Conservation (phyloP, 37 sponge, comb jelly and placozoan genomes). For the Halisarca cf. caerulea region DNA sequence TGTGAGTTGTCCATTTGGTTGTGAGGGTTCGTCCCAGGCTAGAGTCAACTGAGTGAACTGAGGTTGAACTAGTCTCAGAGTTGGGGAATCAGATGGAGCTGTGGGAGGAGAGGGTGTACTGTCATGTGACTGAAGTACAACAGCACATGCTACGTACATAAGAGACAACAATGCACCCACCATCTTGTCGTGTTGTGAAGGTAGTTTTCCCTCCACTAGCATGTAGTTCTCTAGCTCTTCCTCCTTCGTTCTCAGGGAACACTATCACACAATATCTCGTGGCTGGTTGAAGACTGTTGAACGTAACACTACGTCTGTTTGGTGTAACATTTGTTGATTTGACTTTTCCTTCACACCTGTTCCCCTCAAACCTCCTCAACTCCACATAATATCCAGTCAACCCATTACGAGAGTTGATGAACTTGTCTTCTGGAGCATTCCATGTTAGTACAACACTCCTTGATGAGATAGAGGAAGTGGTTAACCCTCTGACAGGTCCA, state of each 20-base stretch:
- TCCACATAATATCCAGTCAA: neutral
- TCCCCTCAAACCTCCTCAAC: neutral
- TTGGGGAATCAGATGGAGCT: neutral
- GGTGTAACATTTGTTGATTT: neutral
- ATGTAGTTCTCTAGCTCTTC: neutral
- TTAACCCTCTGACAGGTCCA: neutral
- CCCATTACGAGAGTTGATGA: slow-evolving; percentile 1
- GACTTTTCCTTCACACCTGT: neutral
- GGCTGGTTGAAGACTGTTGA: neutral
- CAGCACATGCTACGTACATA: neutral
- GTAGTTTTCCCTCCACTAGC: neutral
- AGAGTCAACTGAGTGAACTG: neutral
- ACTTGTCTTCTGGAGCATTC: neutral
- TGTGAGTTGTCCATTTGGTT: neutral
- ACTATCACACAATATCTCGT: neutral
- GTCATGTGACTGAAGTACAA: too few relatives aligned
- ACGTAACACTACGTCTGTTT: neutral
- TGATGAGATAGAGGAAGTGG: neutral
- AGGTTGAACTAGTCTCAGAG: neutral
- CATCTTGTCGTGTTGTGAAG: neutral
- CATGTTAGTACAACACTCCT: neutral
- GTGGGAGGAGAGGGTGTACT: too few relatives aligned
- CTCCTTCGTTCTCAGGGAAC: neutral
- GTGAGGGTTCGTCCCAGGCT: neutral
- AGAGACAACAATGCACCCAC: neutral